A percentile compares a stretch with the other conserved stretches of the same genome.
Evolutionary conservation across 2,888 invertebrate species (phyloP).

Genomic region (Margaritifera margaritifera): DNA sequence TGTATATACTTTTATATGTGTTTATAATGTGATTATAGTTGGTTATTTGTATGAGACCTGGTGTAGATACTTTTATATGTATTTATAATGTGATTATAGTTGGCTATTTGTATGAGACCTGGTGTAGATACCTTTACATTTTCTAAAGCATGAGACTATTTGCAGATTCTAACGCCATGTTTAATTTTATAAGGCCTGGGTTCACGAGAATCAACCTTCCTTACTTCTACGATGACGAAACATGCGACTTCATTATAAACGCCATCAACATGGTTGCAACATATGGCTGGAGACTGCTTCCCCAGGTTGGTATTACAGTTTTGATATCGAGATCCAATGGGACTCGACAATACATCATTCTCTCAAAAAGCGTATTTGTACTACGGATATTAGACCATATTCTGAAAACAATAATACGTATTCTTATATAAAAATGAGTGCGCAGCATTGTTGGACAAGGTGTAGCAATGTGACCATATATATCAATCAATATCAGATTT

Average conservation of each 20-base stretch:
- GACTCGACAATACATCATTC: no score
- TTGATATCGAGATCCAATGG: background rate
- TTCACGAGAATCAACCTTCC: slow-evolving; percentile 48
- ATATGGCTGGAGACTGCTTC: slow-evolving; percentile 49
- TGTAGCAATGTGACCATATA: no score
- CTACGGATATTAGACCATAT: no score
- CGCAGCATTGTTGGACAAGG: no score
- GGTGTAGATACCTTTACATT: background rate
- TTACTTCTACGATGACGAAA: slow-evolving; percentile 41
- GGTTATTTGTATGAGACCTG: background rate
- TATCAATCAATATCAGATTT: no score
- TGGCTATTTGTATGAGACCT: background rate
- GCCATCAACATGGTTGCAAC: slow-evolving; percentile 46
- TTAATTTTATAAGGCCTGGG: slow-evolving; percentile 40
- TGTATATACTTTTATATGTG: background rate
- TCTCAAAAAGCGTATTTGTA: no score
- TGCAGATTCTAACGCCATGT: background rate
- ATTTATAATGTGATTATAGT: no score
- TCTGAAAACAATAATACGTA: no score
- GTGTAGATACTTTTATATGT: background rate
- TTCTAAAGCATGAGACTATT: no score
- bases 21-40: no score
- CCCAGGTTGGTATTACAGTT: slow-evolving; percentile 25
- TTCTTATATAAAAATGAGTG: no score
- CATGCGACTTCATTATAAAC: slow-evolving; percentile 40